These are phyloP conservation scores for Cylindroiulus punctatus DNA, from an alignment of 2,888 invertebrate species.

Conservation along the genomic window DNA sequence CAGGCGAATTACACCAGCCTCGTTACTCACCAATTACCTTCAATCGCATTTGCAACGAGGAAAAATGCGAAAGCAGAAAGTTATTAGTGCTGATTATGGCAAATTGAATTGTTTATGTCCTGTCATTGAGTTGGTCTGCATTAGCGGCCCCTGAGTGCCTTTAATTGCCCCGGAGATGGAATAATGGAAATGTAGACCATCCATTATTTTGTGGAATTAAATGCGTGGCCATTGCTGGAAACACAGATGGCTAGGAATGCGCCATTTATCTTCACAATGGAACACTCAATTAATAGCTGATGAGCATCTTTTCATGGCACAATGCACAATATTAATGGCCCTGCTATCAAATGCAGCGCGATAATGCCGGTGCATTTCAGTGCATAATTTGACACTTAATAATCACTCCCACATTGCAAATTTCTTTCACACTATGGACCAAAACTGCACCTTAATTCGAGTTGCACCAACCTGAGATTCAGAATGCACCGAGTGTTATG, in stretches of 20 bases:
- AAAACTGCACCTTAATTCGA: too few species aligned
- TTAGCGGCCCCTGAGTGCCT: slow-evolving; percentile 3
- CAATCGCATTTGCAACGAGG: neutral
- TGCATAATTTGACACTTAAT: slow-evolving; percentile 9
- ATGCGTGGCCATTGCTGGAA: neutral
- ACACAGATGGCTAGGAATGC: neutral
- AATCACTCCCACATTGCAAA: neutral
- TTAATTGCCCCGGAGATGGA: neutral
- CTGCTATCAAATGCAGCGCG: neutral
- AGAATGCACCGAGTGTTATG: too few species aligned
- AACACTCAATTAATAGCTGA: slow-evolving; percentile 10
- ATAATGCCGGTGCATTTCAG: neutral
- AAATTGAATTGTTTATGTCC: slow-evolving; percentile 18
- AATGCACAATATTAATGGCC: neutral
- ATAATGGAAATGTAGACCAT: slow-evolving; percentile 11
- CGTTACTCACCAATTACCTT: neutral
- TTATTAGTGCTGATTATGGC: neutral
- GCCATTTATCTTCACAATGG: slow-evolving; percentile 3
- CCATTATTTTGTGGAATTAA: neutral
- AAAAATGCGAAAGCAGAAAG: neutral
- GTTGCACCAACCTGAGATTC: too few species aligned
- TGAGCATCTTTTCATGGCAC: slow-evolving; percentile 18
- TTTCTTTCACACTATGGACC: too few species aligned
- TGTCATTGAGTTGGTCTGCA: neutral
- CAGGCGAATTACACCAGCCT: neutral